Base-by-base conservation (phyloP, 2,113 vertebrate genomes). In the Aplodontia rufa region DNA sequence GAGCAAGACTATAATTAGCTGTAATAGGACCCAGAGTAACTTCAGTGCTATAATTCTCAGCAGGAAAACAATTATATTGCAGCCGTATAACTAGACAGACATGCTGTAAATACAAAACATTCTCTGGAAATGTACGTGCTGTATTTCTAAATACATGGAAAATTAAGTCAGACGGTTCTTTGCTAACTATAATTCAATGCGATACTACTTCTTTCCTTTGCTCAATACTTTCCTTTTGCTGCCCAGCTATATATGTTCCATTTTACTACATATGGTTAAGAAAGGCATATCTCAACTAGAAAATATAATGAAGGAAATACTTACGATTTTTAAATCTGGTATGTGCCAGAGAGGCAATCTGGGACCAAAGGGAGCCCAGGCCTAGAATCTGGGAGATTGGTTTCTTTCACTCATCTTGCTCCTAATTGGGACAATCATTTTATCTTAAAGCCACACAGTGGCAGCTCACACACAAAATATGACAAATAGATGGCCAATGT, bases 21-120 rank as follows among this genome's bases (percentile, higher is more conserved):
- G 95, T 98, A 98, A 99, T 98, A 89, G 96, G 96, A 98, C 98
- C 98, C 98, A 98, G 96, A 98, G 98, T 98, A 98, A 98, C 98
- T 98, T 98, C 97, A 86, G 95, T 97, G 97, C 97, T 98, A 96
- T 98, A 98, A 99, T 98, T 98, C 98, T 98, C 98, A 98, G 98
- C 98, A 98, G 98, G 98, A 98, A 98, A 98, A 99, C 98, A 98
- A 99, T 99, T 98, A 98, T 95, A 98, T 76, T 98, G 98, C 97
- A 97, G 97, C 95, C 96, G 4, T 98, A 97, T 98, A 98, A 98
- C 97, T 96, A 98, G 97, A 98, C 93, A 98, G 98, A 98, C 97
- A 98, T 3, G 96, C 97, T 98, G 98, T 98, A 99, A 98, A 99
- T 98, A 98, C 98, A 98, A 98, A 99, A 98, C 97, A 97, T 97